phyloP scores from a whole-genome alignment of 2,797 vertebrate species.

The Sebastes reedi region DNA sequence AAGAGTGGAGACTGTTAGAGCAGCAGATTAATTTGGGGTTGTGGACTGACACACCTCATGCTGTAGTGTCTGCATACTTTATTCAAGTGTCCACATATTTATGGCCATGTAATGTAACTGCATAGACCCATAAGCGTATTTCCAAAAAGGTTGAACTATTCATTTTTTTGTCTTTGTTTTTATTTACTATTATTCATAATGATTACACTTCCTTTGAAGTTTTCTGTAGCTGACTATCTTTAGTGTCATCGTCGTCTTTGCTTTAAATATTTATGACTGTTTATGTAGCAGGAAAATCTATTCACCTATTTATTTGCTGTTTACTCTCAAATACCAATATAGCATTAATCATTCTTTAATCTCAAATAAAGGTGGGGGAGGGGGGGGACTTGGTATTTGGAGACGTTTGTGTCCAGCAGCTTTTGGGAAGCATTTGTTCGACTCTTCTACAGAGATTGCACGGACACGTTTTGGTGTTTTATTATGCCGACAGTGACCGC shows the following conservation, averaged over 20 bases:
- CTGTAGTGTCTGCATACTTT: neutral
- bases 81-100: neutral
- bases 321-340: neutral
- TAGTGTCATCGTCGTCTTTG: too few relatives aligned
- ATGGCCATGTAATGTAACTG: neutral
- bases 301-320: neutral
- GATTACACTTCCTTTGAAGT: too few relatives aligned
- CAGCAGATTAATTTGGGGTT: neutral
- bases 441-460: neutral
- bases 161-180: neutral
- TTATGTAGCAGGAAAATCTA: neutral
- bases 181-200: neutral
- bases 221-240: too few relatives aligned
- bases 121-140: neutral
- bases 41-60: neutral
- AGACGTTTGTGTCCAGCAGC: neutral
- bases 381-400: neutral
- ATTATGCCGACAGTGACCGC: neutral
- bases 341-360: neutral
- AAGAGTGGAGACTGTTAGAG: neutral
- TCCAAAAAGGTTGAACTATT: neutral
- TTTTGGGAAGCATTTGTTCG: neutral
- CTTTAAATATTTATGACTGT: neutral
- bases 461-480: neutral
- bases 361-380: too few relatives aligned